Base-by-base conservation (phyloP, 2,113 vertebrate genomes). In the Hirundichthys speculiger region DNA sequence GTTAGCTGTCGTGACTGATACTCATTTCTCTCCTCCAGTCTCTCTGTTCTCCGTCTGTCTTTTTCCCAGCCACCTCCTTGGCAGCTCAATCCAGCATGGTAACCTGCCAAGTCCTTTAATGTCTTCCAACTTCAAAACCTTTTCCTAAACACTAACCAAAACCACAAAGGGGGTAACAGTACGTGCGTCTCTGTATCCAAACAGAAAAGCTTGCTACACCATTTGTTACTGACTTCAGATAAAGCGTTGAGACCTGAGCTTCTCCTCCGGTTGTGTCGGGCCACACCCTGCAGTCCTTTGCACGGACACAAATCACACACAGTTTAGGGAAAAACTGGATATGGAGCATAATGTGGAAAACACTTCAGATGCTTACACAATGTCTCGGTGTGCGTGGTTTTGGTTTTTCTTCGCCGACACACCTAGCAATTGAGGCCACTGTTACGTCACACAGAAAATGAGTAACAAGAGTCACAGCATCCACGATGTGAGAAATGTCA, bases 211-310 rank as follows among this genome's bases (percentile, higher is more conserved):
- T 66, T 18, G n/a, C 18, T 1, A 41, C 14, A 16, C 10, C 19
- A 52, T n/a, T 15, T 52, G 39, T n/a, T 30, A 21, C 46, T 21
- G 22, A 43, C 27, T 38, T 49, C 15, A 18, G 22, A 5, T 16
- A 39, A 78, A 54, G 22, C 16, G 3, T 43, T 16, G 5, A 67
- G 27, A 62, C 56, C 51, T 24, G n/a, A 68, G 55, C 18, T 61
- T 40, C 13, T 39, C 64, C 16, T 3, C 49, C 24, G n/a, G n/a
- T 73, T 20, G 24, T 9, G 13, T 9, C 40, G 39, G 51, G 70
- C 61, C 87, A 84, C 86, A 70, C 84, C 87, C 84, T 59, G 63
- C 79, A 77, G 40, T 41, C 16, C 13, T 38, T n/a, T 18, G 19
- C 43, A 30, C 2, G 13, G 64, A 25, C 53, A 77, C 25, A 20